phyloP scores from a whole-genome alignment of 92 coral and sea anemone species.

The Siderastrea radians region DNA sequence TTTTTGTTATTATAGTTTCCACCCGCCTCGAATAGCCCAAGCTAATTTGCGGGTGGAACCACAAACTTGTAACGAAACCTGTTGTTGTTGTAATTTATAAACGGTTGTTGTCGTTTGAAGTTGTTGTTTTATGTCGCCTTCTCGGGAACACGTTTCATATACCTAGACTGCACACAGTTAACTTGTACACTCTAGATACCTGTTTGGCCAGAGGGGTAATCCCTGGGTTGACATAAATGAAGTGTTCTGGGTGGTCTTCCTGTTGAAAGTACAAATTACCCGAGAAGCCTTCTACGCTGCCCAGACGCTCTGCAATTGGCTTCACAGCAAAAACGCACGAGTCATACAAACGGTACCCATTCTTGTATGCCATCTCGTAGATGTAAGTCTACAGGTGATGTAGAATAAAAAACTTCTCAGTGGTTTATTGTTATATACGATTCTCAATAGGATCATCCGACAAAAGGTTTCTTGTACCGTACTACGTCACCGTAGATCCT shows the following conservation, averaged over 20 bases:
- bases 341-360: constrained; percentile 18
- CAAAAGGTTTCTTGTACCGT: no score
- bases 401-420: background rate
- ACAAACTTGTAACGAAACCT: no score
- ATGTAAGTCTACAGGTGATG: constrained; percentile 5
- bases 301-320: background rate
- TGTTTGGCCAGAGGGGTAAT: background rate
- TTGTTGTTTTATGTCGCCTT: no score
- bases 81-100: no score
- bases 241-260: constrained; percentile 1
- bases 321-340: constrained; percentile 40
- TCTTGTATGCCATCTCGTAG: constrained; percentile 38
- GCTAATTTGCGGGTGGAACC: no score
- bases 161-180: background rate
- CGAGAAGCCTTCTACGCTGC: background rate
- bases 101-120: no score
- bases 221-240: constrained; percentile 33
- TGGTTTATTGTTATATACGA: background rate
- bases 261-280: constrained; percentile 26
- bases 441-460: background rate
- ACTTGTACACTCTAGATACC: background rate
- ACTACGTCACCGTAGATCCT: no score
- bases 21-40: no score
- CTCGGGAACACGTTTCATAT: background rate
- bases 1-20: no score